These are phyloP conservation scores for Orcinus orca DNA, from an alignment of 2,113 vertebrate genomes.

Conservation along the genomic window DNA sequence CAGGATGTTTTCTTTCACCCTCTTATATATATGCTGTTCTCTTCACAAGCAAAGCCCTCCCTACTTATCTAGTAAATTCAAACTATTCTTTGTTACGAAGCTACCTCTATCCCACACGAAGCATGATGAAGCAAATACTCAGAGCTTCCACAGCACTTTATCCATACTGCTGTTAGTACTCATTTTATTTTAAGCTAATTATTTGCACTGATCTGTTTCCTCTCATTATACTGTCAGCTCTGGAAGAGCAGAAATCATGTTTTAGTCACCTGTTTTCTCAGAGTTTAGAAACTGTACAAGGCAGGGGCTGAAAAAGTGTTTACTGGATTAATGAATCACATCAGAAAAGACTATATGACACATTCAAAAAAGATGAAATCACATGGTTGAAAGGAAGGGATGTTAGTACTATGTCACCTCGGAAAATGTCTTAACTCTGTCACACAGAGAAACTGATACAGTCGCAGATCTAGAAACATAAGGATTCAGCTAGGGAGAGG, in stretches of 20 bases:
- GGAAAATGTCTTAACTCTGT: neutral
- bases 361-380: neutral
- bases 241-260: neutral
- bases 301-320: neutral
- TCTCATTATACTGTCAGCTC: neutral
- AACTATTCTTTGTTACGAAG: neutral
- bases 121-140: neutral
- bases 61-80: neutral
- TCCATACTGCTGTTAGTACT: neutral
- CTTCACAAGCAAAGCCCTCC: neutral
- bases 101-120: neutral
- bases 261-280: neutral
- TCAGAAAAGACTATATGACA: neutral
- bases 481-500: neutral
- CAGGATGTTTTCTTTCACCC: neutral
- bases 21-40: neutral
- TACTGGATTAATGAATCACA: neutral
- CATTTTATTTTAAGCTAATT: neutral
- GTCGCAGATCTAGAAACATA: neutral
- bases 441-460: neutral
- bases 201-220: neutral
- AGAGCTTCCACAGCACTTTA: neutral
- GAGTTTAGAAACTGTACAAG: neutral
- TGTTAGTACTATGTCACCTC: neutral
- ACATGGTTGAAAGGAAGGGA: neutral